Evolutionary conservation across 1,140 invertebrate genomes (phyloP), one percentile per base, ranked within the genome.

Genomic region (Philotrypesis tridentata): DNA sequence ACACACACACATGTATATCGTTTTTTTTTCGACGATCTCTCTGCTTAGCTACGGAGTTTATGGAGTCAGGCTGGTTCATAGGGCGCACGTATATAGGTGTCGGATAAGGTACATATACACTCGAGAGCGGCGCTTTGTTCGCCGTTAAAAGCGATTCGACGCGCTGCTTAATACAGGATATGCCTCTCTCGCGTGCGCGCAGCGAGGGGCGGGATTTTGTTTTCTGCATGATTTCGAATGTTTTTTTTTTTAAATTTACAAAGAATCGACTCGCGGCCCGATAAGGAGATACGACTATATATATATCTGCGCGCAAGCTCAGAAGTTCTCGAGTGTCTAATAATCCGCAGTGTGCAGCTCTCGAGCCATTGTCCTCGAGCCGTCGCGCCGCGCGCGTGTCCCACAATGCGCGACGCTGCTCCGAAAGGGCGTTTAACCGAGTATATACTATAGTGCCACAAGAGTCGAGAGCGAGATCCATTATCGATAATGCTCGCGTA

Each of bases 101-200:
- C 7, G 9, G 23, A n/a, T n/a, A 70, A 33, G 23, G 27, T 2
- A 6, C 11, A 55, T 12, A 43, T 12, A 17, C 0, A 55, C 48
- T 55, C 17, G 17, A 55, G 48, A 55, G 48, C n/a, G n/a, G n/a
- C n/a, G 48, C 43, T 60, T 73, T 80, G 33, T 80, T 65, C 4
- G 48, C 5, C 68, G 31, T 8, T 21, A 71, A 71, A 79, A 48
- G 8, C 4, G 12, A 80, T 80, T 80, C 70, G 78, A 12, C 17
- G 55, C 60, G 80, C 80, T 25, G 29, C 63, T 82, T 70, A 73
- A 0, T 70, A 14, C 2, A n/a, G 29, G 8, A 11, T 14, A 0
- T n/a, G n/a, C n/a, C n/a, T n/a, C n/a, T n/a, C n/a, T n/a, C n/a
- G n/a, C n/a, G n/a, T n/a, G n/a, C n/a, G n/a, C n/a, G n/a, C n/a